These are phyloP conservation scores for Capitulum mitella DNA, from an alignment of 2,888 invertebrate species.

Conservation along the genomic window DNA sequence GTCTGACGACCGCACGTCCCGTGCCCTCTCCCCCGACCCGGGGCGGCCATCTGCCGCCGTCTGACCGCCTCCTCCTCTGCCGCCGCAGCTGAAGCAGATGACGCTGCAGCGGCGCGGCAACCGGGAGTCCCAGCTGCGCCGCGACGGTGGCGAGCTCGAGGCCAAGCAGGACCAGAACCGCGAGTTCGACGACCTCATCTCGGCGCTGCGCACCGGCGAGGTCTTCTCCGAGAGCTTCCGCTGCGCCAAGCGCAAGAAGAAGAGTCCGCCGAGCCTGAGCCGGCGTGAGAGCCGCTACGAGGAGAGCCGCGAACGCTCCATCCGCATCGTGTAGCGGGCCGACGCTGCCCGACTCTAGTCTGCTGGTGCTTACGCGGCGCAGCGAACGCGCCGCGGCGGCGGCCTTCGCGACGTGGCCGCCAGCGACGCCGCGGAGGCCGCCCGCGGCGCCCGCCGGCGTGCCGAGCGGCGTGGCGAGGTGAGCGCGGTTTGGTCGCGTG, in stretches of 20 bases:
- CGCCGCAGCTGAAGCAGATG: conserved; percentile 27
- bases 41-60: no score
- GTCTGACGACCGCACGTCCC: no score
- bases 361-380: conserved; percentile 3
- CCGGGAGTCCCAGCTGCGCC: conserved; percentile 38
- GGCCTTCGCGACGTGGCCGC: neutral
- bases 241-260: conserved; percentile 67
- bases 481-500: no score
- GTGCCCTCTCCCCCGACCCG: no score
- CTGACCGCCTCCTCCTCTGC: no score
- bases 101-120: conserved; percentile 25
- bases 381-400: no score
- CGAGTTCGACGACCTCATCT: conserved; percentile 93
- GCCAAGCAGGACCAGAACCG: conserved; percentile 54
- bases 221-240: conserved; percentile 94
- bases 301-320: conserved; percentile 12
- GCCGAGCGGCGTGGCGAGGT: no score
- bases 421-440: neutral
- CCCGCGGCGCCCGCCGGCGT: neutral
- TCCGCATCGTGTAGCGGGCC: neutral
- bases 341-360: neutral
- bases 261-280: conserved; percentile 23
- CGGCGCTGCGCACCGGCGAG: conserved; percentile 85
- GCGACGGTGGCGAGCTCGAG: conserved; percentile 44
- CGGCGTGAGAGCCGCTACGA: neutral